Conservation (phyloP, 2,113 vertebrate species). For the Corvus cornix region DNA sequence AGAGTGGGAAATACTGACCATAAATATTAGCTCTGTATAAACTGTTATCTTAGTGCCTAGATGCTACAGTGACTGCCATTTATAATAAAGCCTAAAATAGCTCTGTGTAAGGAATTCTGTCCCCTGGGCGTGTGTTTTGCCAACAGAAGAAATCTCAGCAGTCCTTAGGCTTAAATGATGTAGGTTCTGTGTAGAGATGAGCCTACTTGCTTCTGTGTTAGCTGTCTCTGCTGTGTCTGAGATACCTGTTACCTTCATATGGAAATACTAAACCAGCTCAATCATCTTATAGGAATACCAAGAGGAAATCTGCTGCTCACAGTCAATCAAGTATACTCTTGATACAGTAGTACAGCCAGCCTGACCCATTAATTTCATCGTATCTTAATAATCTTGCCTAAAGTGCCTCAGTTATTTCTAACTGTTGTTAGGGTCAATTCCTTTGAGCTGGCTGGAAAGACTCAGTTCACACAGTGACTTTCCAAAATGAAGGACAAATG, state of each 20-base stretch:
- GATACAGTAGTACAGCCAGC: not conserved
- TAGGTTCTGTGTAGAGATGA: not conserved
- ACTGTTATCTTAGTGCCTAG: constrained; percentile 52
- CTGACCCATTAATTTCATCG: not conserved
- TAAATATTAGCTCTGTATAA: constrained; percentile 4
- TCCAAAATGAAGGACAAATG: not conserved
- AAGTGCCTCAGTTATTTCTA: constrained; percentile 62
- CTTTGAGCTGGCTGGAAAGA: not conserved
- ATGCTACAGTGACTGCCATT: constrained; percentile 62
- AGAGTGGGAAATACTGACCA: not conserved
- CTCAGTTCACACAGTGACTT: not conserved
- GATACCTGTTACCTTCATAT: not conserved
- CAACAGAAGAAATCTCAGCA: not conserved
- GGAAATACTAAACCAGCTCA: not conserved
- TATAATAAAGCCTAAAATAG: not conserved
- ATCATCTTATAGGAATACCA: not conserved
- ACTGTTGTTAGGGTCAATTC: not conserved
- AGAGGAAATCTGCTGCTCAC: not conserved
- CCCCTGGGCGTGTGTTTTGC: not conserved
- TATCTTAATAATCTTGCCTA: constrained; percentile 11
- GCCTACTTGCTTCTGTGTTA: not conserved
- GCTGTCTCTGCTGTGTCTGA: not conserved
- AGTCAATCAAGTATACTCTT: not conserved
- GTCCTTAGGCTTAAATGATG: not conserved
- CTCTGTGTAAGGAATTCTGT: not conserved